phyloP scores from a whole-genome alignment of 2,888 invertebrate genomes.

The Antheraea yamamai region DNA sequence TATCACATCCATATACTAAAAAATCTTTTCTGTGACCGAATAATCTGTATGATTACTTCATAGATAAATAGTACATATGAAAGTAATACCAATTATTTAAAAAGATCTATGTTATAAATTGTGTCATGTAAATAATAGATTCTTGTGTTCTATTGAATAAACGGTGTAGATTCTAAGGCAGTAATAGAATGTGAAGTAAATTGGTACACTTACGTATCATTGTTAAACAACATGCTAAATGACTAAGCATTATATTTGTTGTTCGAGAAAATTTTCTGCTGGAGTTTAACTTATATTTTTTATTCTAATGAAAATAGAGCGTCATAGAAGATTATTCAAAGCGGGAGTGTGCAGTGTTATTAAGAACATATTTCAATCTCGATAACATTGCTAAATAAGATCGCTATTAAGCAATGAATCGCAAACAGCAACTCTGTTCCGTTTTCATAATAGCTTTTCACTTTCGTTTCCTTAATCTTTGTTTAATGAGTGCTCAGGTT shows the following conservation, averaged over 20 bases:
- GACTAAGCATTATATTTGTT: not conserved
- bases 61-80: not conserved
- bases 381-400: not conserved
- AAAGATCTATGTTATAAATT: not conserved
- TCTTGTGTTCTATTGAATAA: slow-evolving; percentile 3
- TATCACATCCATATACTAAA: not conserved
- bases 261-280: not conserved
- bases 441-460: slow-evolving; percentile 74
- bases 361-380: not conserved
- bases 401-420: slow-evolving; percentile 23
- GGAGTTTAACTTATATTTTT: not conserved
- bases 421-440: slow-evolving; percentile 53
- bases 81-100: not conserved
- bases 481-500: slow-evolving; percentile 69
- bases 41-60: not conserved
- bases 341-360: not conserved
- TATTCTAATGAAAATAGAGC: not conserved
- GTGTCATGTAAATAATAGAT: not conserved
- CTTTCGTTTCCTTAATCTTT: slow-evolving; percentile 78
- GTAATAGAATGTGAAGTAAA: not conserved
- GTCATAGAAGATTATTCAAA: not conserved
- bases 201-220: not conserved
- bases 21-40: not conserved
- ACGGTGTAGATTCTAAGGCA: not conserved
- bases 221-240: not conserved